phyloP scores from a whole-genome alignment of 2,888 invertebrate species.

The Melolontha melolontha region DNA sequence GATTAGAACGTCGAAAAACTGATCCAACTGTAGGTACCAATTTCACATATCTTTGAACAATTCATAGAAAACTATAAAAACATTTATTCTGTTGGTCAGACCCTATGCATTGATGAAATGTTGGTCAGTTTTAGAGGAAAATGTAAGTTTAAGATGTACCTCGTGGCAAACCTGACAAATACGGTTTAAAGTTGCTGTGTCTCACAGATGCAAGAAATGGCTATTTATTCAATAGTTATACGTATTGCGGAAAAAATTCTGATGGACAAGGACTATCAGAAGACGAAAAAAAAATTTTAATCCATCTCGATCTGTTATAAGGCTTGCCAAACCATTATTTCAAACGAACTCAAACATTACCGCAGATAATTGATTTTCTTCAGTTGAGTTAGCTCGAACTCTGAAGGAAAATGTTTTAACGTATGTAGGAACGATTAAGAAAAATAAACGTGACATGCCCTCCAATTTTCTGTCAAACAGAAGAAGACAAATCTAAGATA shows the following conservation, averaged over 20 bases:
- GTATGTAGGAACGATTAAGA: slow-evolving; percentile 51
- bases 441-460: slow-evolving; percentile 48
- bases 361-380: slow-evolving; percentile 57
- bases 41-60: slow-evolving; percentile 39
- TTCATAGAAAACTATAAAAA: slow-evolving; percentile 48
- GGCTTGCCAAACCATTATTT: slow-evolving; percentile 51
- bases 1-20: slow-evolving; percentile 43
- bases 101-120: slow-evolving; percentile 52
- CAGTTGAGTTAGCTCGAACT: slow-evolving; percentile 52
- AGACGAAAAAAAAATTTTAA: too few relatives aligned
- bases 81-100: slow-evolving; percentile 47
- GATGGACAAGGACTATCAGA: too few relatives aligned
- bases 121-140: slow-evolving; percentile 48
- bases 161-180: slow-evolving; percentile 52
- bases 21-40: slow-evolving; percentile 45
- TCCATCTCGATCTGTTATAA: too few relatives aligned
- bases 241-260: too few relatives aligned
- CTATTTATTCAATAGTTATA: slow-evolving; percentile 53
- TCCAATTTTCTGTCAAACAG: slow-evolving; percentile 49
- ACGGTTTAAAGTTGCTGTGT: slow-evolving; percentile 51
- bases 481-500: slow-evolving; percentile 41
- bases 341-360: slow-evolving; percentile 53
- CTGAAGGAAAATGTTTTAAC: slow-evolving; percentile 48
- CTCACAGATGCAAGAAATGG: slow-evolving; percentile 49
- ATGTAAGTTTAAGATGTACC: slow-evolving; percentile 46